phyloP scores from a whole-genome alignment of 2,797 vertebrate genomes.

The Eutrigla gurnardus region DNA sequence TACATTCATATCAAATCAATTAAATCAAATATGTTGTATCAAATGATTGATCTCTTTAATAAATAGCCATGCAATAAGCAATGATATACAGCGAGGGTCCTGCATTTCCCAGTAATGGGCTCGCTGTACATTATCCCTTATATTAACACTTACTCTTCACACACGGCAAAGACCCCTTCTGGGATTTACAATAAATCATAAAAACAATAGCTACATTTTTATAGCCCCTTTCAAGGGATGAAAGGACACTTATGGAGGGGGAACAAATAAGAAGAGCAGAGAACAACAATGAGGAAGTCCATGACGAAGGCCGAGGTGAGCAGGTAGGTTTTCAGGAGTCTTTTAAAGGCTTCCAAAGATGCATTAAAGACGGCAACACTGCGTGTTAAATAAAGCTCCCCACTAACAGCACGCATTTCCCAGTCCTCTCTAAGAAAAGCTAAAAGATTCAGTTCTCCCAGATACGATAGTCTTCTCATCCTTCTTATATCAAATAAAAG shows the following conservation, averaged over 20 bases:
- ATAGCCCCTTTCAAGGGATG: not conserved
- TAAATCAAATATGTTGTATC: not conserved
- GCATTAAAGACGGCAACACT: not conserved
- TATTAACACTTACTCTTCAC: not conserved
- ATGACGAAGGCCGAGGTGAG: not conserved
- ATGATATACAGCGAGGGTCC: too few relatives aligned
- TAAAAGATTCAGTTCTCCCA: conserved; percentile 3
- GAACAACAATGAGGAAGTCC: not conserved
- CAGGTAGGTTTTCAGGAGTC: fast-evolving
- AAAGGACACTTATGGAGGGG: not conserved
- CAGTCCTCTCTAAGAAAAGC: conserved; percentile 5
- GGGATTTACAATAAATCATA: too few relatives aligned
- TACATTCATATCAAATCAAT: too few relatives aligned
- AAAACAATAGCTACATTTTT: not conserved
- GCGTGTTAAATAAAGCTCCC: too few relatives aligned
- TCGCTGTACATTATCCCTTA: too few relatives aligned
- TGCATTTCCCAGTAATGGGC: too few relatives aligned
- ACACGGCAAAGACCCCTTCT: not conserved
- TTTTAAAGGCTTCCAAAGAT: not conserved
- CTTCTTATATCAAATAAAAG: conserved; percentile 3
- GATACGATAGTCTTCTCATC: not conserved
- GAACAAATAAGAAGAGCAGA: not conserved
- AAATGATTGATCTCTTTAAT: not conserved
- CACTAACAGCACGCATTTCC: not conserved
- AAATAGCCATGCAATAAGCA: not conserved